Percentiles rank a stretch among this genome's conserved stretches.
Evolutionary conservation across 1,140 invertebrate species (phyloP).

Genomic region (Cyclina sinensis): DNA sequence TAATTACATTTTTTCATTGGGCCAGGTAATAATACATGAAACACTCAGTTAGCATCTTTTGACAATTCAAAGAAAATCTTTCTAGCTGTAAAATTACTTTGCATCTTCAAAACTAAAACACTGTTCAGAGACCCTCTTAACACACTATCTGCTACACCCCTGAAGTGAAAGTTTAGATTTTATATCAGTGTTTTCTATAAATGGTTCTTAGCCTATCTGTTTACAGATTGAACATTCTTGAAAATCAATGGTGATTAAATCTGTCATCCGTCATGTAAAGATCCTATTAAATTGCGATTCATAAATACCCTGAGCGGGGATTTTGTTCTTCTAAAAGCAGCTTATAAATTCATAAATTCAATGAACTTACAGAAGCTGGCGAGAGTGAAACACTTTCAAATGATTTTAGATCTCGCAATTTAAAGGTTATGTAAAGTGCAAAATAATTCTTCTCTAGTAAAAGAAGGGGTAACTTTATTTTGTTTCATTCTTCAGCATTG

Average conservation of each 20-base stretch:
- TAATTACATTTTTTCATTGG: too few species aligned
- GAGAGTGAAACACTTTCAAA: too few species aligned
- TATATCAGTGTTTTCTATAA: conserved; percentile 40
- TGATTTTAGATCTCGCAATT: too few species aligned
- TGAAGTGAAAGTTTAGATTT: conserved; percentile 24
- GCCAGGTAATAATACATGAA: too few species aligned
- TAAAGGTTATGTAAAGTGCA: too few species aligned
- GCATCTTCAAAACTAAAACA: not conserved
- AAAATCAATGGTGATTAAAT: conserved; percentile 63
- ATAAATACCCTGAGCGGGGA: conserved; percentile 16
- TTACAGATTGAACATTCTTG: conserved; percentile 38
- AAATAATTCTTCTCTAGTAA: too few species aligned
- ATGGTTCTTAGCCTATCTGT: conserved; percentile 33
- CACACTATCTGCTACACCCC: not conserved
- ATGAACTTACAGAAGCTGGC: not conserved
- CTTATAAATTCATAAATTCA: conserved; percentile 39
- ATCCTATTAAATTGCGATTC: conserved; percentile 40
- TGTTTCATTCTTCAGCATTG: too few species aligned
- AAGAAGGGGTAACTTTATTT: too few species aligned
- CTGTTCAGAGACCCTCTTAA: not conserved
- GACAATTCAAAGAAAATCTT: too few species aligned
- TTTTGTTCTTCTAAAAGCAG: conserved; percentile 4
- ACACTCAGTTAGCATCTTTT: too few species aligned
- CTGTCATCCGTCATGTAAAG: conserved; percentile 36
- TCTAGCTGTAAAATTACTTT: not conserved